Evolutionary conservation across 2,797 vertebrate genomes (phyloP), one percentile per base, ranked within the genome.

Genomic region (Sebastes cheni): DNA sequence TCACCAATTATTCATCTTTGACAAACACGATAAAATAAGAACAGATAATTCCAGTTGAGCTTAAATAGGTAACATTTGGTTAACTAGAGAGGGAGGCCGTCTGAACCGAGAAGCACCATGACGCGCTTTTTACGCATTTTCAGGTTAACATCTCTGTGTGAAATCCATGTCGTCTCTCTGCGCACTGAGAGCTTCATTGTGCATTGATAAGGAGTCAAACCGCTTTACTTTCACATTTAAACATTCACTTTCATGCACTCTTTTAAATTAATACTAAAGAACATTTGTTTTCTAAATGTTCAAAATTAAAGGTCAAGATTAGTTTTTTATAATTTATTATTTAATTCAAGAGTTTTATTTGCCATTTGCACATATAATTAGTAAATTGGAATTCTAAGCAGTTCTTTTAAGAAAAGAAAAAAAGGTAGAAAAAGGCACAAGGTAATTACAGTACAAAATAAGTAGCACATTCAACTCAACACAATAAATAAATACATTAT

Each of bases 121-220:
- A 95, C 94, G 94, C 92, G 90, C 90, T 83, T 93, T 93, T 94
- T 92, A 93, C 94, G 93, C 93, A 94, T 91, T 91, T 93, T 89
- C 91, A 94, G 90, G 92, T 94, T 95, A 89, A 93, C 93, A 90
- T 80, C 20, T 65, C 79, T 0, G 84, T 94, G 94, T 92, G 93
- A 95, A 94, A 91, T 90, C 91, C 91, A 89, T 62, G 91, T 87
- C 86, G 79, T 76, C 85, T 52, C 80, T 22, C 14, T 64, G 85
- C 88, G 65, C 90, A 95, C 93, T 93, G 92, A 95, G 93, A 82
- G 92, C 88, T 76, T 90, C 94, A 89, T 95, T 95, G 94, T 95
- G 86, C 93, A 94, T 95, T 95, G 91, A 95, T 93, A 88, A 87
- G 75, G 32, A 89, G 39, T 59, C 59, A 30, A 66, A 16, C 42